phyloP scores from a whole-genome alignment of 2,888 invertebrate genomes.

The Alsophila aescularia region DNA sequence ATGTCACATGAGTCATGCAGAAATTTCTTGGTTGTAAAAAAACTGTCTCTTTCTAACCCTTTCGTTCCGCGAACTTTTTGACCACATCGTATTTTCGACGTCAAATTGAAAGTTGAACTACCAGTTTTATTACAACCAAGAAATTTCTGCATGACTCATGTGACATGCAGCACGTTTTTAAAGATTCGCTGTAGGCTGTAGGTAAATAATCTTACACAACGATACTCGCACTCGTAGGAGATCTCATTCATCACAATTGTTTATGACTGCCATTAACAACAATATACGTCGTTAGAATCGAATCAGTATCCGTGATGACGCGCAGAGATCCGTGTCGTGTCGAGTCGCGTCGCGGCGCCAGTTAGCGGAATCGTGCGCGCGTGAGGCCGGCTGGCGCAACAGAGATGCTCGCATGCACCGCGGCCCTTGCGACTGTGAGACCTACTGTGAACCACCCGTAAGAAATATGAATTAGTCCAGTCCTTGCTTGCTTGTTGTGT shows the following conservation, averaged over 20 bases:
- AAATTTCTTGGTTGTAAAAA: too few species aligned
- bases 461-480: too few species aligned
- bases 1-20: too few species aligned
- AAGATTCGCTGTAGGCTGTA: too few species aligned
- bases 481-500: too few species aligned
- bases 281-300: conserved; percentile 37
- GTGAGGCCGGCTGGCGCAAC: conserved; percentile 45
- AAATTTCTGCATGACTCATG: too few species aligned
- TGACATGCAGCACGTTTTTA: too few species aligned
- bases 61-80: too few species aligned
- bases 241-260: conserved; percentile 35
- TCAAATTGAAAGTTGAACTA: too few species aligned
- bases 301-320: conserved; percentile 54
- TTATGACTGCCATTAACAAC: conserved; percentile 40
- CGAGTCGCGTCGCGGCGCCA: conserved; percentile 52
- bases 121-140: too few species aligned
- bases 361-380: conserved; percentile 58
- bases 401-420: conserved; percentile 39
- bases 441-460: conserved; percentile 8
- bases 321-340: conserved; percentile 55
- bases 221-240: not conserved
- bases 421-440: conserved; percentile 5
- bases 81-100: too few species aligned
- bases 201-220: not conserved
- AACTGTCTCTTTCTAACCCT: too few species aligned